Evolutionary conservation across 2,797 vertebrate genomes (phyloP).

Genomic region (Acipenser transmontanus): DNA sequence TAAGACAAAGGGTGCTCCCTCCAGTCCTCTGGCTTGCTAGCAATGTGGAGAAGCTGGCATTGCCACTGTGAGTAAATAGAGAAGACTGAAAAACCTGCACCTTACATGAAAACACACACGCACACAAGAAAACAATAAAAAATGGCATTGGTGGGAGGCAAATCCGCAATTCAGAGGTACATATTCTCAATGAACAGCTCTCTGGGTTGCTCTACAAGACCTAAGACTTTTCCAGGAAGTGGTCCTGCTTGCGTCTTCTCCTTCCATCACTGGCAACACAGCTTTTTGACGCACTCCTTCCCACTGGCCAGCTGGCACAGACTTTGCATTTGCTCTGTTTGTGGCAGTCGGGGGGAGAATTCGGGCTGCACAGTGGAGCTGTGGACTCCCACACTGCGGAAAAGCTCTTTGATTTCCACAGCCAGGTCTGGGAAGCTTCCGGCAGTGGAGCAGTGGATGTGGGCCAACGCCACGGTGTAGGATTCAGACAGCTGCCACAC

Average conservation of each 20-base stretch:
- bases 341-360: constrained; percentile 25
- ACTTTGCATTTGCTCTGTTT: not conserved
- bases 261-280: constrained; percentile 43
- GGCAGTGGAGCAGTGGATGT: constrained; percentile 47
- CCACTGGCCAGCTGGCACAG: constrained; percentile 41
- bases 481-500: constrained; percentile 58
- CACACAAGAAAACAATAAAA: too few relatives aligned
- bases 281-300: constrained; percentile 38
- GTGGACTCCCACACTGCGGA: constrained; percentile 47
- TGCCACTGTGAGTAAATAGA: too few relatives aligned
- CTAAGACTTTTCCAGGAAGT: constrained; percentile 8
- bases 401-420: constrained; percentile 41
- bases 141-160: not conserved
- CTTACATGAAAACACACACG: too few relatives aligned
- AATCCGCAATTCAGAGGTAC: constrained; percentile 22
- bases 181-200: constrained; percentile 46
- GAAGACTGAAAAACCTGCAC: too few relatives aligned
- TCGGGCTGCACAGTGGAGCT: constrained; percentile 65
- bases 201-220: constrained; percentile 21
- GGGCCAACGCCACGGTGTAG: constrained; percentile 53
- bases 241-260: not conserved
- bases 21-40: too few relatives aligned
- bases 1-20: too few relatives aligned
- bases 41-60: too few relatives aligned
- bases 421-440: constrained; percentile 35